These are phyloP conservation scores for Proisotoma minuta DNA, from an alignment of 2,888 invertebrate species.

Conservation along the genomic window DNA sequence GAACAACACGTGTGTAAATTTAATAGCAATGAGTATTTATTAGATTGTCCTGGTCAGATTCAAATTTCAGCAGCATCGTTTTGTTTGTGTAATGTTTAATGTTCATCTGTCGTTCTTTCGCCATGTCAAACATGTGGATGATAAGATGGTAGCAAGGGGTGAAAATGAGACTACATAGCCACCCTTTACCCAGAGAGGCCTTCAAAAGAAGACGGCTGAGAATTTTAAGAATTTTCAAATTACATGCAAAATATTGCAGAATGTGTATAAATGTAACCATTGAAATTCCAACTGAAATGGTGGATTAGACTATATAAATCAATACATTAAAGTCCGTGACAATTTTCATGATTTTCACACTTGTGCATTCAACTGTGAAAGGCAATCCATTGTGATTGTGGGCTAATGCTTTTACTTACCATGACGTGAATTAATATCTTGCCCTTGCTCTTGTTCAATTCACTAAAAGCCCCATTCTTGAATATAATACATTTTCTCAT, in stretches of 20 bases:
- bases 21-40: constrained; percentile 13
- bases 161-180: no score
- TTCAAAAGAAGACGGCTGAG: not conserved
- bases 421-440: not conserved
- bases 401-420: constrained; percentile 1
- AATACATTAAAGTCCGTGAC: not conserved
- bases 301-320: not conserved
- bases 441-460: not conserved
- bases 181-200: not conserved
- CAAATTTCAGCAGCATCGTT: constrained; percentile 14
- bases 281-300: not conserved
- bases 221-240: no score
- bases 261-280: no score
- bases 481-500: no score
- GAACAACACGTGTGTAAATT: constrained; percentile 12
- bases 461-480: no score
- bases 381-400: constrained; percentile 6
- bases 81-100: no score
- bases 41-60: constrained; percentile 15
- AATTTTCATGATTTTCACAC: not conserved
- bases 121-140: not conserved
- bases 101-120: constrained; percentile 5
- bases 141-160: no score
- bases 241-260: no score
- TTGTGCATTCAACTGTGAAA: not conserved